Conservation (phyloP, 35 echinoderm and acorn worm genomes). For the Anneissia japonica region DNA sequence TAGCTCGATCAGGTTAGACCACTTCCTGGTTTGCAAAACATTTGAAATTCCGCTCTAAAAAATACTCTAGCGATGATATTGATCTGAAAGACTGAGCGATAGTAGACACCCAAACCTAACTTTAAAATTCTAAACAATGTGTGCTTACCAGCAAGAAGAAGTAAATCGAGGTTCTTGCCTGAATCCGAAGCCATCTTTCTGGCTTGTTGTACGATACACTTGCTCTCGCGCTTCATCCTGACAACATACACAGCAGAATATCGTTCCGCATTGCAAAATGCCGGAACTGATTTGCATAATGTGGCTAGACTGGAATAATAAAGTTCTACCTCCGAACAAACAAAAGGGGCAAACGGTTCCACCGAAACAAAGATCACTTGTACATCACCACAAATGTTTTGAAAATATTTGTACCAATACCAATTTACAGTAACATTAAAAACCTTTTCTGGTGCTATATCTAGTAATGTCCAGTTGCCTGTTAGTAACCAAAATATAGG, state of each 20-base stretch:
- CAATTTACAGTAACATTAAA: too few species aligned
- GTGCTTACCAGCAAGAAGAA: conserved; percentile 78
- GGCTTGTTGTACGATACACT: conserved; percentile 10
- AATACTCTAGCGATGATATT: background rate
- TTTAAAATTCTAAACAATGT: background rate
- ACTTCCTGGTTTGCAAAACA: conserved; percentile 19
- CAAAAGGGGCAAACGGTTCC: background rate
- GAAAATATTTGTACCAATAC: too few species aligned
- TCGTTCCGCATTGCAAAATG: conserved; percentile 50
- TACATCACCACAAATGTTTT: background rate
- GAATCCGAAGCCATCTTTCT: conserved; percentile 43
- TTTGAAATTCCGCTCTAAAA: background rate
- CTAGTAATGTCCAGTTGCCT: too few species aligned
- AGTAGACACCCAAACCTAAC: background rate
- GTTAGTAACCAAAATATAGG: too few species aligned
- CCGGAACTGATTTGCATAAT: conserved; percentile 90
- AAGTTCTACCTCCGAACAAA: background rate
- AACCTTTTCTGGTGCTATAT: too few species aligned
- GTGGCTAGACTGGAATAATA: background rate
- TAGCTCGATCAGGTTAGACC: background rate
- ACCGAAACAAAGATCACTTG: background rate
- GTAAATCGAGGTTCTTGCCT: conserved; percentile 66
- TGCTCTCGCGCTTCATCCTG: background rate
- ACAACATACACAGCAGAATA: conserved; percentile 9
- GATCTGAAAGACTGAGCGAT: background rate